Conservation (phyloP, 1,140 invertebrate genomes). For the Danaus plexippus region DNA sequence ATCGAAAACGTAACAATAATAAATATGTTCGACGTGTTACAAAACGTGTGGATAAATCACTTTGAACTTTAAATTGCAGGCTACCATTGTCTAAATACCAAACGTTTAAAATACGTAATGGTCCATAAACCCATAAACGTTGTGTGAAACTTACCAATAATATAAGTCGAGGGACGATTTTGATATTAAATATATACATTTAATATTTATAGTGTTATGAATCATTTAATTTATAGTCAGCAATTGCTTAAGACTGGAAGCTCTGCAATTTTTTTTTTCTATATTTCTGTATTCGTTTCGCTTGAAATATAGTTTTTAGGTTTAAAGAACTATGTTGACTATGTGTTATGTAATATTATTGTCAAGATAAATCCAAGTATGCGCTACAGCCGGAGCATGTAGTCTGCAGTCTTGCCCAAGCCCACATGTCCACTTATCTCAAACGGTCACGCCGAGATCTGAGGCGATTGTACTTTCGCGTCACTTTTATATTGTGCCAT, state of each 20-base stretch:
- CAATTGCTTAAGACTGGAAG: too few relatives aligned
- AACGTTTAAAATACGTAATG: constrained; percentile 37
- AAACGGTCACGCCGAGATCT: constrained; percentile 48
- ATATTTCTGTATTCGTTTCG: too few relatives aligned
- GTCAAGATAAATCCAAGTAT: too few relatives aligned
- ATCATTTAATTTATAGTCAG: too few relatives aligned
- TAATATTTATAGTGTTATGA: too few relatives aligned
- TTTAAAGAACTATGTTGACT: too few relatives aligned
- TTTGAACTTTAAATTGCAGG: constrained; percentile 34
- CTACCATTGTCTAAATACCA: constrained; percentile 52
- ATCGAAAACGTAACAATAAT: constrained; percentile 13
- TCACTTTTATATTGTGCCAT: constrained; percentile 42
- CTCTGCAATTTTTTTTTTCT: too few relatives aligned
- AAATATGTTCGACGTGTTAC: constrained; percentile 27
- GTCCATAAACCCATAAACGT: constrained; percentile 30
- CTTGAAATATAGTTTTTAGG: too few relatives aligned
- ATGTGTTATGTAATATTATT: too few relatives aligned
- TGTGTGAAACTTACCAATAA: constrained; percentile 14
- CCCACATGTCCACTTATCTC: constrained; percentile 56
- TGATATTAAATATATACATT: too few relatives aligned
- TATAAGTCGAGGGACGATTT: constrained; percentile 10
- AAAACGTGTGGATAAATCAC: constrained; percentile 34
- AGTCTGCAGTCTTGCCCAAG: constrained; percentile 28
- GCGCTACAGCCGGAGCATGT: too few relatives aligned
- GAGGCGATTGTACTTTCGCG: constrained; percentile 45